Base-by-base conservation (phyloP, 2,113 vertebrate genomes). In the Leptodactylus fuscus region DNA sequence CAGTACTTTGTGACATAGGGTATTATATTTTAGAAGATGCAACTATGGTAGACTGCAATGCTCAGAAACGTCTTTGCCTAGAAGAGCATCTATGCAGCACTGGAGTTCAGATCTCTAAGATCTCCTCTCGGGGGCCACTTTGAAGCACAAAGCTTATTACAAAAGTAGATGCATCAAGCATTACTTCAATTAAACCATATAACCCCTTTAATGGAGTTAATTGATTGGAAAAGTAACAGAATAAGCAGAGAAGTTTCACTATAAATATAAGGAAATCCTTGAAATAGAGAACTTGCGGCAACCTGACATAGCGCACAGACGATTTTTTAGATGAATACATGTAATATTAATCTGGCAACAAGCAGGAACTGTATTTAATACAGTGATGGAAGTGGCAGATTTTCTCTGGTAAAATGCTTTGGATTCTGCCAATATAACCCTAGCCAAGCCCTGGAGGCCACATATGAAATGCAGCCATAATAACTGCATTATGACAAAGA, bases 171-270 rank as follows among this genome's bases (percentile, higher is more conserved):
- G 62, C 62, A 36, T 67, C 62, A 36, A 67, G 62, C 15, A 67
- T 67, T 67, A 18, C 62, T 67, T 34, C 62, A 67, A 67, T 34
- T 67, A 67, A 67, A 67, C 62, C 32, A 69, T 3, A 69, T 38
- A 36, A 69, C 32, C 32, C 32, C 65, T 36, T 65, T 20, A 69
- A 69, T 38, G 18, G 65, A 38, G 32, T 38, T 69, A 36, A 69
- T 67, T 69, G 65, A 69, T 69, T 69, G 34, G 34, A 69, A 69
- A 69, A 69, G 65, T 22, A 36, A 69, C 22, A 38, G 18, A 13
- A 32, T 69, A 34, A 69, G 65, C 34, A 69, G 38, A 69, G 6
- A 69, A 69, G 34, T 69, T 69, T 38, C 10, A 34, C 32, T 38
- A 10, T 38, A 22, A 18, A 38, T 69, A 36, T 69, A 22, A 34